phyloP scores from a whole-genome alignment of 2,797 vertebrate genomes.

The Tiaroga cobitis region DNA sequence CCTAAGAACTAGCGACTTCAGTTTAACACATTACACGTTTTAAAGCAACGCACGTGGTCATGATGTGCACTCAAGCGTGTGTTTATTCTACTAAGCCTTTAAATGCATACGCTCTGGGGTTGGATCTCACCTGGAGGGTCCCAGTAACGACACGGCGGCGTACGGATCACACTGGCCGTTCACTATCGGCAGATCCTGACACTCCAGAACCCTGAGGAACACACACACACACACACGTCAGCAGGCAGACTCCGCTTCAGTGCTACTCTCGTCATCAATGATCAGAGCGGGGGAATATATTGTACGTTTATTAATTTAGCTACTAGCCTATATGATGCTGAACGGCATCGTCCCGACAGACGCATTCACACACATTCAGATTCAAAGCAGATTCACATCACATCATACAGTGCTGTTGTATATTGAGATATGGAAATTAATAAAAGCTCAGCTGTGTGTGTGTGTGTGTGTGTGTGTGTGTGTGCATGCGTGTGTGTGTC shows the following conservation, averaged over 20 bases:
- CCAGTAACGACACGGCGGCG: conserved; percentile 90
- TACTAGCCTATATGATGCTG: background rate
- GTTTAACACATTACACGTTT: background rate
- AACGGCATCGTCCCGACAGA: background rate
- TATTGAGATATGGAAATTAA: too few species aligned
- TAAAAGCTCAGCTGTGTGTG: too few species aligned
- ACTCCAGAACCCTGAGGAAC: conserved; percentile 89
- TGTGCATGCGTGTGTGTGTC: background rate
- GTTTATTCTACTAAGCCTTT: background rate
- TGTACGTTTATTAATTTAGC: background rate
- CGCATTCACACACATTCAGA: background rate
- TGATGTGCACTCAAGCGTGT: background rate
- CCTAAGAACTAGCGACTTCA: too few species aligned
- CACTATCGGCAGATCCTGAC: conserved; percentile 95
- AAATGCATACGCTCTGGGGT: background rate
- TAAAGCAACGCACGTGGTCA: too few species aligned
- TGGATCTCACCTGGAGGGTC: conserved; percentile 86
- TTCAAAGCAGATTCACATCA: background rate
- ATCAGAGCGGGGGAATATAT: too few species aligned
- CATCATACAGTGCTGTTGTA: background rate
- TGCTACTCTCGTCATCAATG: too few species aligned
- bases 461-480: background rate
- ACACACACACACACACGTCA: too few species aligned
- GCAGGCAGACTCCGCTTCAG: too few species aligned
- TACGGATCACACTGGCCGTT: conserved; percentile 99